Evolutionary conservation across 2,888 invertebrate species (phyloP).

Genomic region (Hydroisotoma schaefferi): DNA sequence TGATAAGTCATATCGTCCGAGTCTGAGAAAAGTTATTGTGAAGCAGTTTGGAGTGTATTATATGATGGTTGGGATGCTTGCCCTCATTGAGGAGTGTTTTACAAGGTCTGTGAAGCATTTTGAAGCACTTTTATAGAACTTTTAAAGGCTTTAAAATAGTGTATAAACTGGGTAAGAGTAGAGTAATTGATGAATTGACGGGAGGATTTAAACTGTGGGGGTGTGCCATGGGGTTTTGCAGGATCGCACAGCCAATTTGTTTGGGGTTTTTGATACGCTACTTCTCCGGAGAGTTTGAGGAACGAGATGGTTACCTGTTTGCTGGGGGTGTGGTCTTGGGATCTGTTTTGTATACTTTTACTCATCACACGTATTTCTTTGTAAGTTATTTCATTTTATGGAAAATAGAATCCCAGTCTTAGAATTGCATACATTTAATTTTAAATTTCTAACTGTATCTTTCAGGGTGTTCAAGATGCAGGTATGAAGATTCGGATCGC

Average conservation of each 20-base stretch:
- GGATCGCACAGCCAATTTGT: slow-evolving; percentile 43
- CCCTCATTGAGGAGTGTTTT: slow-evolving; percentile 51
- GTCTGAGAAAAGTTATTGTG: slow-evolving; percentile 51
- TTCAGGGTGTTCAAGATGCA: slow-evolving; percentile 61
- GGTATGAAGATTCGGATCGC: slow-evolving; percentile 80
- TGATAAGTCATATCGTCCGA: slow-evolving; percentile 49
- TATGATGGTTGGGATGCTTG: slow-evolving; percentile 51
- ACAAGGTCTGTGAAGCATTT: slow-evolving; percentile 30
- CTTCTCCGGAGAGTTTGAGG: slow-evolving; percentile 27
- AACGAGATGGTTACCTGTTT: slow-evolving; percentile 52
- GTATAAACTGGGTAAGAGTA: neutral
- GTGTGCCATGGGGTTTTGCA: too few relatives aligned
- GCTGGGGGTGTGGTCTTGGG: slow-evolving; percentile 50
- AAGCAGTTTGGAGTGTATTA: slow-evolving; percentile 52
- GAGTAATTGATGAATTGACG: too few relatives aligned
- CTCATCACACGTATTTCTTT: slow-evolving; percentile 59
- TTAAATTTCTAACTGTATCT: too few relatives aligned
- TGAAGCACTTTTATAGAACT: neutral
- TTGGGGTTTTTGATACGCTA: slow-evolving; percentile 47
- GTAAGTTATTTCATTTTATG: too few relatives aligned
- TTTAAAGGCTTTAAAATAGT: neutral
- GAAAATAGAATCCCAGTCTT: too few relatives aligned
- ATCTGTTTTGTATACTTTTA: slow-evolving; percentile 50
- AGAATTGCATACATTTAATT: neutral
- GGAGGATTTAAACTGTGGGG: too few relatives aligned